A percentile compares a stretch with the other conserved stretches of the same genome.
These are phyloP conservation scores for Romanogobio albipinnatus DNA, from an alignment of 2,113 vertebrate genomes.

Conservation along the genomic window DNA sequence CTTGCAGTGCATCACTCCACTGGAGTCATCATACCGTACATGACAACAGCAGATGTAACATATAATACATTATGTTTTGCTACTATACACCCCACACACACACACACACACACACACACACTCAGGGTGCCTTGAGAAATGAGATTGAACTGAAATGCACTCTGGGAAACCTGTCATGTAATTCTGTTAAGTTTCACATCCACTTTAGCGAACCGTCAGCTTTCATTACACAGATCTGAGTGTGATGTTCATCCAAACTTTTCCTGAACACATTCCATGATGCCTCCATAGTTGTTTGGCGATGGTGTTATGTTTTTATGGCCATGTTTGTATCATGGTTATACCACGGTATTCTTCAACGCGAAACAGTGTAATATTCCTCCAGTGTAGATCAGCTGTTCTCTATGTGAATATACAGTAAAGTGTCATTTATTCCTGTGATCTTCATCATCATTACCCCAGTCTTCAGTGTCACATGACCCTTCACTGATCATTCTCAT, in stretches of 20 bases:
- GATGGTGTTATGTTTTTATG: not conserved
- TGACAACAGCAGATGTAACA: conserved; percentile 11
- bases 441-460: not conserved
- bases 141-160: not conserved
- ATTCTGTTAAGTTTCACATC: not conserved
- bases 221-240: not conserved
- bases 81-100: not conserved
- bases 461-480: not conserved
- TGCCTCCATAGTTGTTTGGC: not conserved
- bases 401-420: not conserved
- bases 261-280: not conserved
- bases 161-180: not conserved
- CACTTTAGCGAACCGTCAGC: not conserved
- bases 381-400: not conserved
- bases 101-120: too few relatives aligned
- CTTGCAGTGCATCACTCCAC: not conserved
- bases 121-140: not conserved
- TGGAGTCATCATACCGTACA: not conserved
- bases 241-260: not conserved
- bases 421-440: too few relatives aligned
- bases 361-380: not conserved
- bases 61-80: not conserved
- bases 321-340: not conserved
- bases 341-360: not conserved
- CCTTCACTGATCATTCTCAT: too few relatives aligned